Evolutionary conservation across 2,113 vertebrate genomes (phyloP), one percentile per base, ranked within the genome.

Genomic region (Toxotes jaculatrix): DNA sequence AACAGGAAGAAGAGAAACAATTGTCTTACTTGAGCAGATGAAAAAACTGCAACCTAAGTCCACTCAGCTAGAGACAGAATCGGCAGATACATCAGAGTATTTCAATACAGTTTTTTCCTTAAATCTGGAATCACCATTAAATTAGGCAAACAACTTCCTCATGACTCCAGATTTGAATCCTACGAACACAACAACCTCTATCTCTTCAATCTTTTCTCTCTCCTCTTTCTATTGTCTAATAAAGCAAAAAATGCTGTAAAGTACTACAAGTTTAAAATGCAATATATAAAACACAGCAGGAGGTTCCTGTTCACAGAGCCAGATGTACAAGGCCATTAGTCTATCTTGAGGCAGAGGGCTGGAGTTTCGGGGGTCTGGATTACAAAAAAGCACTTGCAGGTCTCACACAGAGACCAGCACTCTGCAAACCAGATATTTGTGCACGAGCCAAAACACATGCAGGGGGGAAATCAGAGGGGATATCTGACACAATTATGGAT

Each of bases 361-460:
- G 55, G 71, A 40, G 66, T 23, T 73, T 51, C 19, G 68, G 69
- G 14, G 32, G 42, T 21, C 74, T 81, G 67, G 53, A 49, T 13
- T 9, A 17, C 19, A 55, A 67, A 71, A 68, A 47, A 61, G 47
- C n/a, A 3, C 34, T 32, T 5, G 8, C 49, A 32, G 27, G 68
- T 83, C 69, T 23, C 53, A 72, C 31, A 59, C 49, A 51, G 73
- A 80, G 68, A 76, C 31, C 10, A 68, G 45, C 8, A n/a, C 68
- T 77, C 38, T 47, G 67, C 40, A 83, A 74, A 86, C 87, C 85
- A 89, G 81, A 92, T 70, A 23, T 63, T 60, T 77, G 82, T 31
- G 31, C 13, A 7, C 6, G 1, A 73, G 84, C 84, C 88, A 90
- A 75, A 74, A 56, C 74, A 61, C 65, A 69, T 6, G 34, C 61